A percentile compares a stretch with the other conserved stretches of the same genome.
Conservation (phyloP, 2,888 invertebrate species). For the Heliothis peltigera region DNA sequence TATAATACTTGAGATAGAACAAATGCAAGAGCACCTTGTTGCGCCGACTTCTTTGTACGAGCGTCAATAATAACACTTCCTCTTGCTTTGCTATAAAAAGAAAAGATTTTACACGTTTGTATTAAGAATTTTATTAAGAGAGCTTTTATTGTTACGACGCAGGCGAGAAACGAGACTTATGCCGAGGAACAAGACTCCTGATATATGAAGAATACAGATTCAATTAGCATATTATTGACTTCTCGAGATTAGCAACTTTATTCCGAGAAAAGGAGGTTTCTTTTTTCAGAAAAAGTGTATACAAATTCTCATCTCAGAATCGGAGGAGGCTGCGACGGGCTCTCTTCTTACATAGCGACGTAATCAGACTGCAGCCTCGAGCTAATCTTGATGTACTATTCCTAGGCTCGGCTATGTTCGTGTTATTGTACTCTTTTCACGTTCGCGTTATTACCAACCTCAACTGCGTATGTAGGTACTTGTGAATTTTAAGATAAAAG, state of each 20-base stretch:
- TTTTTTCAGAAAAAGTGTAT: conserved; percentile 63
- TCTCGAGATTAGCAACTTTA: conserved; percentile 53
- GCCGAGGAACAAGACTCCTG: conserved; percentile 47
- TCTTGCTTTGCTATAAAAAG: conserved; percentile 67
- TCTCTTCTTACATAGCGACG: conserved; percentile 80
- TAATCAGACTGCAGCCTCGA: conserved; percentile 85
- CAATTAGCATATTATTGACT: conserved; percentile 61
- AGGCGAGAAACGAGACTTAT: conserved; percentile 45
- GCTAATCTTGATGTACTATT: conserved; percentile 86
- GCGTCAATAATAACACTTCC: conserved; percentile 78
- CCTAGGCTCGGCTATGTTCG: conserved; percentile 74
- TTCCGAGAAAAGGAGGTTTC: conserved; percentile 43
- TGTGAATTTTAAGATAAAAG: conserved; percentile 46
- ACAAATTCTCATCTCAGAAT: conserved; percentile 77
- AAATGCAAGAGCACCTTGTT: conserved; percentile 80
- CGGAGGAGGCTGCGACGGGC: conserved; percentile 73
- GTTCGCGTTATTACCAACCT: conserved; percentile 70
- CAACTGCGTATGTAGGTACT: conserved; percentile 47
- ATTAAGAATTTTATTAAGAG: conserved; percentile 47
- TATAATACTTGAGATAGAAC: conserved; percentile 82
- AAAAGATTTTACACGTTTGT: conserved; percentile 57
- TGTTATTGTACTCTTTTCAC: conserved; percentile 81
- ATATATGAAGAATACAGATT: conserved; percentile 51
- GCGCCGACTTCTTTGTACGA: conserved; percentile 74
- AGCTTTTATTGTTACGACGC: conserved; percentile 38